Percentiles rank a stretch among this genome's conserved stretches.
phyloP scores from a whole-genome alignment of 2,888 invertebrate species.

The Temnothorax rugatulus region DNA sequence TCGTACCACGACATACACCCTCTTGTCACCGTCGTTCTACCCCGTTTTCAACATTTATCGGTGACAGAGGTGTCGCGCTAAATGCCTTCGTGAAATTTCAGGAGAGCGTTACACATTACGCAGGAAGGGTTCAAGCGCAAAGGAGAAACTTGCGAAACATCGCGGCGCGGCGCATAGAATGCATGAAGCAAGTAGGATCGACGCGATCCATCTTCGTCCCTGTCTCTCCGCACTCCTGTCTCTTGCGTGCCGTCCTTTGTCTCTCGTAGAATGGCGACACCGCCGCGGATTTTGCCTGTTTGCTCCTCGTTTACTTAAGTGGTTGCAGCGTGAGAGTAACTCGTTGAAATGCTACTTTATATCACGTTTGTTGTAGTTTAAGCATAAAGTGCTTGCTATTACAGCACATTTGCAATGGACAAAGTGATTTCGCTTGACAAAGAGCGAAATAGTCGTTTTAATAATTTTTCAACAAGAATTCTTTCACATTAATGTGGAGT shows the following conservation, averaged over 20 bases:
- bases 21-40: constrained; percentile 27
- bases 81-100: constrained; percentile 59
- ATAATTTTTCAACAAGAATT: constrained; percentile 9
- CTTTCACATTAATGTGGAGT: not conserved
- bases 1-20: constrained; percentile 21
- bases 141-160: constrained; percentile 48
- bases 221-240: constrained; percentile 18
- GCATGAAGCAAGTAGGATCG: constrained; percentile 50
- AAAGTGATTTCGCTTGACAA: not conserved
- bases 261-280: constrained; percentile 18
- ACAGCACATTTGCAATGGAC: not conserved
- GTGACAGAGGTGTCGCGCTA: constrained; percentile 33
- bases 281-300: constrained; percentile 41
- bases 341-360: constrained; percentile 35
- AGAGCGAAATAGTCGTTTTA: not conserved
- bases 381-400: not conserved
- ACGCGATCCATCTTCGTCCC: constrained; percentile 52
- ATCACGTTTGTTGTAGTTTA: constrained; percentile 23
- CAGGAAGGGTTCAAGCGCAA: constrained; percentile 24
- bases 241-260: constrained; percentile 43
- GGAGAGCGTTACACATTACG: constrained; percentile 36
- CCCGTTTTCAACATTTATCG: constrained; percentile 37
- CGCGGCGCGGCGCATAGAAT: constrained; percentile 29
- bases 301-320: constrained; percentile 53
- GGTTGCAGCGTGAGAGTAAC: constrained; percentile 32